These are phyloP conservation scores for Ramphastos sulfuratus DNA, from an alignment of 2,113 vertebrate genomes.

Conservation along the genomic window DNA sequence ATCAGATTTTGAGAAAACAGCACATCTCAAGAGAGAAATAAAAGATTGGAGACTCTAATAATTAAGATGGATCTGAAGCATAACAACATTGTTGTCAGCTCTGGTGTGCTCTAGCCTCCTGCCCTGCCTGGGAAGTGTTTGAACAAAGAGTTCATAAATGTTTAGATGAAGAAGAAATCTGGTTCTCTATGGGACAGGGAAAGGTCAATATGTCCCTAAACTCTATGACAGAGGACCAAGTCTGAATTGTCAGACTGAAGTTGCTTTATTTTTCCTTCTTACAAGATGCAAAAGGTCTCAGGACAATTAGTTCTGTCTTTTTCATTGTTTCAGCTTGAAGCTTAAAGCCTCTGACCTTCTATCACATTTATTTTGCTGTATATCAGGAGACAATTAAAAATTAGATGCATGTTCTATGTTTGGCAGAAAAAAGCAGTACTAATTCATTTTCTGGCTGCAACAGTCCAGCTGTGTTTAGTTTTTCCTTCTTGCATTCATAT, in stretches of 20 bases:
- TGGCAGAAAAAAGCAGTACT: constrained; percentile 30
- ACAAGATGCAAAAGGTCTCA: background rate
- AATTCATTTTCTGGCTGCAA: constrained; percentile 31
- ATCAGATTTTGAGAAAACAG: background rate
- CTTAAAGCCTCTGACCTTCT: constrained; percentile 44
- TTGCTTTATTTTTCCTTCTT: constrained; percentile 1
- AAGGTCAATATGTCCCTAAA: background rate
- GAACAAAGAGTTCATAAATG: background rate
- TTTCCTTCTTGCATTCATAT: constrained; percentile 13
- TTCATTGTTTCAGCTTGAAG: constrained; percentile 10
- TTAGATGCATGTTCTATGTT: background rate
- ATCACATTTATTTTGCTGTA: constrained; percentile 28
- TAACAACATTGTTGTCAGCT: background rate
- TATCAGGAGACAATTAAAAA: constrained; percentile 50
- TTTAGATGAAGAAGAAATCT: background rate
- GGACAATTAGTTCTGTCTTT: constrained; percentile 25
- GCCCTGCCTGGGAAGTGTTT: background rate
- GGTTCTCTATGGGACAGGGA: background rate
- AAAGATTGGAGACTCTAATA: background rate
- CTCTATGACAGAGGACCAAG: background rate
- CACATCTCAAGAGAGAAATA: background rate
- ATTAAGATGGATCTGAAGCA: background rate
- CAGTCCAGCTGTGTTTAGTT: background rate
- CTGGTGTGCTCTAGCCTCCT: background rate
- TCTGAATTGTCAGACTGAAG: background rate